Evolutionary conservation across 35 echinoderm and acorn worm species (phyloP), one percentile per base, ranked within the genome.

Genomic region (Lytechinus pictus): DNA sequence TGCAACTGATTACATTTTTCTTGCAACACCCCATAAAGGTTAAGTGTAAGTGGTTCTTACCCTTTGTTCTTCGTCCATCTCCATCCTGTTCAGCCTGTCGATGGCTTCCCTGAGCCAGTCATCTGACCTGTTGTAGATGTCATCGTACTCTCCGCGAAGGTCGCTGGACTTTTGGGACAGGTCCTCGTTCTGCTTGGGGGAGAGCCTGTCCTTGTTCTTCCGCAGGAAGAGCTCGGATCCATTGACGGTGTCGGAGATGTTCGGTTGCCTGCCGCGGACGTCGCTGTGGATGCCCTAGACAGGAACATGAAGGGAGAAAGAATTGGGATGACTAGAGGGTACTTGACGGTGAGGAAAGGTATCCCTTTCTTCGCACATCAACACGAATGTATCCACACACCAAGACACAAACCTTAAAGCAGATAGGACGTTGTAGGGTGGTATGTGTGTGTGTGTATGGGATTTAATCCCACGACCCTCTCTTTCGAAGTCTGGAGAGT

Each of bases 151-250:
- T 54, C 44, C 95, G 54, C 96, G 94, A 5, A 99, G 95, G 52
- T 96, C 93, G 27, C 66, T 53, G 4, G 95, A 58, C 9, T 55
- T 89, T 27, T 95, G 53, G 27, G 89, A 61, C 89, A 99, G 95
- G 86, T 96, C 89, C 4, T 97, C 96, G 61, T 96, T 97, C 87
- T 97, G 96, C 94, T 95, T 95, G n/a, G 95, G 95, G 0, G 97
- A 86, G 6, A 99, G 96, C 52, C 87, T 58, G 91, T 99, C 98
- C 29, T 97, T 53, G 79, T 99, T 95, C 89, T 96, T 99, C 12
- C 95, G 95, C 94, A 96, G 94, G 89, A 99, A 96, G n/a, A 97
- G 95, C 53, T 99, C 98, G 1, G 95, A 95, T n/a, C 96, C 95
- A 51, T 94, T 97, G 58, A 96, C 94, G 3, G 95, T 92, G 52